phyloP scores from a whole-genome alignment of 2,797 vertebrate species.

The Dendrocincla fuliginosa region DNA sequence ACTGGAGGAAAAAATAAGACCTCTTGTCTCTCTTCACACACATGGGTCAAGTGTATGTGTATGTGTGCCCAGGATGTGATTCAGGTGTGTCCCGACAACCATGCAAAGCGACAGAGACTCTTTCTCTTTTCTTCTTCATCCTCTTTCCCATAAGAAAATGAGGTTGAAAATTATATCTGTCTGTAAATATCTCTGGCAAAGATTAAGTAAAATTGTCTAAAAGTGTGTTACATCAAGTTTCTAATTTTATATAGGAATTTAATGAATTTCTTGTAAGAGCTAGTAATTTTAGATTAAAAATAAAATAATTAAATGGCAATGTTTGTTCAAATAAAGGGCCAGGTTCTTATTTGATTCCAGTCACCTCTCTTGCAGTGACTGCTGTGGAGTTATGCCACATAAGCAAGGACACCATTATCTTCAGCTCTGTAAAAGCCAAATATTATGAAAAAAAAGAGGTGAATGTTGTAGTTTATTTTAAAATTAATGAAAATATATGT shows the following conservation, averaged over 20 bases:
- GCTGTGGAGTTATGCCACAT: not conserved
- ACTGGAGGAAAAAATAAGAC: not conserved
- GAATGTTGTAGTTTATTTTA: not conserved
- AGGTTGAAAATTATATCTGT: not conserved
- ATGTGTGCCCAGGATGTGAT: not conserved
- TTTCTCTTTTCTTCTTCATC: not conserved
- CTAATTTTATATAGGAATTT: not conserved
- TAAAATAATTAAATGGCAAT: not conserved
- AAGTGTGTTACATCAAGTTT: not conserved
- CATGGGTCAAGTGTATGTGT: no score
- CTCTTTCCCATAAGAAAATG: not conserved
- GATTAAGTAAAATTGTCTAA: not conserved
- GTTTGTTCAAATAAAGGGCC: not conserved
- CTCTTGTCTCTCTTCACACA: not conserved
- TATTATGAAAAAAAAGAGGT: not conserved
- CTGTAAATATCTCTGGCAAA: not conserved
- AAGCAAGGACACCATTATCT: not conserved
- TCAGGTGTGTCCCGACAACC: not conserved
- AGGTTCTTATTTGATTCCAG: not conserved
- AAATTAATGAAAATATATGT: not conserved
- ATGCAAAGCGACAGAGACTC: fast-evolving
- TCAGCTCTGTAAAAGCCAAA: not conserved
- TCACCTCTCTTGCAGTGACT: not conserved
- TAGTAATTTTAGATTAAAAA: not conserved
- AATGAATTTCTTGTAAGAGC: not conserved